phyloP scores from a whole-genome alignment of 2,113 vertebrate species.

The Macheiramphus alcinus region DNA sequence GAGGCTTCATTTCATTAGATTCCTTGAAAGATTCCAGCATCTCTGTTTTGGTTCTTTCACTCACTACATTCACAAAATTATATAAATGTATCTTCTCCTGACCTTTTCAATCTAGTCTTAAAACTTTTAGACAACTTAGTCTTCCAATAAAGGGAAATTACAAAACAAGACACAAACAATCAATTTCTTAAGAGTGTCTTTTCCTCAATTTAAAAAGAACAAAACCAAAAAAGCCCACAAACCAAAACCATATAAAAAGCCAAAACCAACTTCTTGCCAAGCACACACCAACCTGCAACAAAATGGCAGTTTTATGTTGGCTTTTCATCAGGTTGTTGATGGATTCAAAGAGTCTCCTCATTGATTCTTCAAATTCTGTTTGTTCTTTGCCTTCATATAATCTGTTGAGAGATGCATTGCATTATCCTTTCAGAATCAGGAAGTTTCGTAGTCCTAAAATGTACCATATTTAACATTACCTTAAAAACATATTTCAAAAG shows the following conservation, averaged over 20 bases:
- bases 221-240: neutral
- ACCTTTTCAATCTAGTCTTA: neutral
- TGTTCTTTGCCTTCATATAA: constrained; percentile 96
- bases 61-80: neutral
- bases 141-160: neutral
- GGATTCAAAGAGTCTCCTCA: constrained; percentile 93
- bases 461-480: neutral
- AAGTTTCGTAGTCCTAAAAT: neutral
- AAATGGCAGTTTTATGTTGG: constrained; percentile 84
- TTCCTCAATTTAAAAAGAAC: neutral
- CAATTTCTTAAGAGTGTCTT: neutral
- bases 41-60: neutral
- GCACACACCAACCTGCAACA: constrained; percentile 83
- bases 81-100: neutral
- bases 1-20: neutral
- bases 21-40: neutral
- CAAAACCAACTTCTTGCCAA: neutral
- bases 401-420: constrained; percentile 64
- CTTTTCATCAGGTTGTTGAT: constrained; percentile 96
- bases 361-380: constrained; percentile 92
- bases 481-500: neutral
- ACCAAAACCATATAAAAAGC: neutral
- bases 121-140: neutral
- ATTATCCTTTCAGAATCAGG: constrained; percentile 4
- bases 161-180: neutral